Base-by-base conservation (phyloP, 2,113 vertebrate species). In the Cottus gobio region DNA sequence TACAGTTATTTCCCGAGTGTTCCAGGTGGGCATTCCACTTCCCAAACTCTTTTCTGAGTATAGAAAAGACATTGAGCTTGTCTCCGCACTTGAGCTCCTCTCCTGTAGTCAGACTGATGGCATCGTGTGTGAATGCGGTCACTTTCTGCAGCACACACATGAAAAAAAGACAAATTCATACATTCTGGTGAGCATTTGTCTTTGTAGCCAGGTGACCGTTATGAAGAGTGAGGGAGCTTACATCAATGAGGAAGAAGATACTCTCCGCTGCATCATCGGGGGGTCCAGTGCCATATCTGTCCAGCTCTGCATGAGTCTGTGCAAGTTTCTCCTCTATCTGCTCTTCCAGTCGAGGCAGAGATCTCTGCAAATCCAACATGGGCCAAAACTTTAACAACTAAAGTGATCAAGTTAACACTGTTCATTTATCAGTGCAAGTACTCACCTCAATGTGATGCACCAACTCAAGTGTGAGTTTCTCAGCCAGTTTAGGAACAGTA, bases 381-480 rank as follows among this genome's bases (percentile, higher is more conserved):
- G 31, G 26, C 61, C n/a, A 77, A 18, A 58, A 12, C 4, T 66
- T 42, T 48, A 44, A 74, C 3, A 44, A 10, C 16, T 2, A 9
- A 22, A 34, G 4, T 16, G 39, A 48, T 28, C 16, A 36, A 15
- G 34, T 4, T 22, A 0, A 4, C 24, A n/a, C 11, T 37, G 2
- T 26, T 22, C 1, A 54, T 15, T 15, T 42, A 0, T 44, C 5
- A 0, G 3, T 39, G 44, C 12, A 50, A 61, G 8, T 78, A 61
- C 31, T 81, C 42, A 95, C 95, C 89, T 95, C 79, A 36, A 95
- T 95, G 73, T 95, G 95, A 80, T 92, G 75, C 67, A 95, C 95
- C 48, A 95, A 88, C 79, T 95, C 93, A 6, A 94, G 82, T 0
- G 94, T 95, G 63, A 95, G 91, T 71, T 95, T 94, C 81, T 95